These are phyloP conservation scores for Saturnia japonica DNA, from an alignment of 2,888 invertebrate species.

Conservation along the genomic window DNA sequence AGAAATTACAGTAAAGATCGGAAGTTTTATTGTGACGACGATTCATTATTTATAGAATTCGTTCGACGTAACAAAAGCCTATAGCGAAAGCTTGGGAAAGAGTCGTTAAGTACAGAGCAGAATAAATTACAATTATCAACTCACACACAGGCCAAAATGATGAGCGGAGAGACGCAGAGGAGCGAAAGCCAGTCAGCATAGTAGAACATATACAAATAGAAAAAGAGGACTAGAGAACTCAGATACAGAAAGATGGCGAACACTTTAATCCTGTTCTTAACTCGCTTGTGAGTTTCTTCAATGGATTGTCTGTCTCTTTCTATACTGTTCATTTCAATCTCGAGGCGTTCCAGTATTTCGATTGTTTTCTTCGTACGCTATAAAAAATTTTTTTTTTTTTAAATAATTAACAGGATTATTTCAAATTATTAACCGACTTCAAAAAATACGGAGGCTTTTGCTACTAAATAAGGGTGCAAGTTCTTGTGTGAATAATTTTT, in stretches of 20 bases:
- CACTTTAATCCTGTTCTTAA: slow-evolving; percentile 88
- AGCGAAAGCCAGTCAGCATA: slow-evolving; percentile 85
- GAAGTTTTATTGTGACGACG: too few species aligned
- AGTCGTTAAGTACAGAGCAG: too few species aligned
- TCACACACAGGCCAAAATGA: slow-evolving; percentile 93
- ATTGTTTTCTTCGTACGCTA: slow-evolving; percentile 76
- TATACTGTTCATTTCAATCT: slow-evolving; percentile 89
- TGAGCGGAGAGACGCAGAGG: slow-evolving; percentile 88
- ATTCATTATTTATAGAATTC: too few species aligned
- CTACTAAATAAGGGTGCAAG: too few species aligned
- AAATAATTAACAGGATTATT: too few species aligned
- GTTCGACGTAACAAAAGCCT: too few species aligned
- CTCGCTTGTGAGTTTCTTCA: slow-evolving; percentile 89
- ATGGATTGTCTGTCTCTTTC: slow-evolving; percentile 91
- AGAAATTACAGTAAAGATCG: too few species aligned
- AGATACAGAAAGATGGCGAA: slow-evolving; percentile 88
- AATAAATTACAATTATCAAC: slow-evolving; percentile 53
- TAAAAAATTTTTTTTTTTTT: slow-evolving; percentile 1
- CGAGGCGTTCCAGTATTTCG: slow-evolving; percentile 86
- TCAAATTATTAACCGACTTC: too few species aligned
- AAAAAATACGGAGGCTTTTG: too few species aligned
- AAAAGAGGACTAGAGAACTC: slow-evolving; percentile 86
- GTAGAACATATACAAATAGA: slow-evolving; percentile 91
- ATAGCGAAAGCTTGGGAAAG: not conserved
- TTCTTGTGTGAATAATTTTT: too few species aligned